These are phyloP conservation scores for Lithobates pipiens DNA, from an alignment of 2,797 vertebrate genomes.

Conservation along the genomic window DNA sequence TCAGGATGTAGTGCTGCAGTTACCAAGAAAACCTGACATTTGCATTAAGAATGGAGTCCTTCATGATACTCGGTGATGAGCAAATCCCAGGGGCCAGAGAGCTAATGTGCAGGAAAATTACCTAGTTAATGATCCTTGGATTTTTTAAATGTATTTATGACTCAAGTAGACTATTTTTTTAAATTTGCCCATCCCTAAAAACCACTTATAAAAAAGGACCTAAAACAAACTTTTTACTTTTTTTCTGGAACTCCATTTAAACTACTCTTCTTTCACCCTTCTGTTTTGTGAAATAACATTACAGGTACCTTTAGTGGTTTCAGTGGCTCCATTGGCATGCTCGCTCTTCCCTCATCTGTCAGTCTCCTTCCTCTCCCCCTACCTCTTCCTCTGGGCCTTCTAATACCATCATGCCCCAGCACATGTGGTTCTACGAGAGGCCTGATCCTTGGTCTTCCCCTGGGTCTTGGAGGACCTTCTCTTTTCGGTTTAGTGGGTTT, in stretches of 20 bases:
- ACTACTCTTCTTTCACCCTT: not conserved
- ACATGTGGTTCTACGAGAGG: constrained; percentile 76
- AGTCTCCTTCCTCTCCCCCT: constrained; percentile 85
- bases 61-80: no score
- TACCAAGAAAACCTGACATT: no score
- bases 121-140: no score
- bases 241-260: not conserved
- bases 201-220: no score
- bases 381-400: constrained; percentile 82
- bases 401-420: constrained; percentile 70
- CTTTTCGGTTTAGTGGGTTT: constrained; percentile 91
- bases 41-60: no score
- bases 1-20: no score
- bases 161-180: no score
- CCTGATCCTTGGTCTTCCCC: constrained; percentile 89
- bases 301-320: constrained; percentile 88
- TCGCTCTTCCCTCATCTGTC: constrained; percentile 70
- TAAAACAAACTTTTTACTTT: no score
- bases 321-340: constrained; percentile 80
- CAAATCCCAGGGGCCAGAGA: no score
- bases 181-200: no score
- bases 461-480: constrained; percentile 88
- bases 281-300: constrained; percentile 17
- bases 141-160: no score
- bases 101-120: no score